A percentile compares a stretch with the other conserved stretches of the same genome.
Conservation (phyloP, 2,797 vertebrate species). For the Enteromius afrohamiltoni region DNA sequence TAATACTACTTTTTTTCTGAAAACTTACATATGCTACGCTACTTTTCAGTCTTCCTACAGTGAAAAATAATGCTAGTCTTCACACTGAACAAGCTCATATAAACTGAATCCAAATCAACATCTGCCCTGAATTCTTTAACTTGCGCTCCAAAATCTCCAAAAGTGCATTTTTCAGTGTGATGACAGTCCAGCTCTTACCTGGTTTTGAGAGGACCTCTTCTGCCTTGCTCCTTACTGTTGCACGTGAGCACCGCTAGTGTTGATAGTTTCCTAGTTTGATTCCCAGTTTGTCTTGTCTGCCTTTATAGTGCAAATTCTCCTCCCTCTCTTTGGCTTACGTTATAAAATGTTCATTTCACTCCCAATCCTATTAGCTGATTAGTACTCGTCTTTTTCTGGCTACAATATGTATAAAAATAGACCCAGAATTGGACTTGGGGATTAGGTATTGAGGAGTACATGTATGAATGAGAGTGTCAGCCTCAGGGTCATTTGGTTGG, state of each 20-base stretch:
- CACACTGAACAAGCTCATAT: neutral
- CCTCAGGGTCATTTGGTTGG: slow-evolving; percentile 18
- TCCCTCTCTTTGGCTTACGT: slow-evolving; percentile 44
- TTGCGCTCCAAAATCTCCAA: neutral
- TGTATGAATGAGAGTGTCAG: slow-evolving; percentile 8
- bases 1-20: neutral
- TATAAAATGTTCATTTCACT: slow-evolving; percentile 27
- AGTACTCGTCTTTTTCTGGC: slow-evolving; percentile 45
- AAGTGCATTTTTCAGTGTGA: neutral
- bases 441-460: slow-evolving; percentile 29
- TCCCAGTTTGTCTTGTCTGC: slow-evolving; percentile 21
- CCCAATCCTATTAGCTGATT: slow-evolving; percentile 58
- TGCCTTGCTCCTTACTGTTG: slow-evolving; percentile 30
- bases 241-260: slow-evolving; percentile 21
- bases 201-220: neutral
- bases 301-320: slow-evolving; percentile 56
- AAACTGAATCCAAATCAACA: neutral
- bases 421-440: slow-evolving; percentile 1
- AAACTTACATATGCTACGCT: neutral
- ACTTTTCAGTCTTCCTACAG: neutral
- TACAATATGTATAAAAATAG: slow-evolving; percentile 51
- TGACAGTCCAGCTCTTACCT: slow-evolving; percentile 38
- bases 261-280: slow-evolving; percentile 17
- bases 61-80: neutral
- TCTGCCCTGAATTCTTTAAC: neutral